A percentile compares a stretch with the other conserved stretches of the same genome.
These are phyloP conservation scores for Incurvaria masculella DNA, from an alignment of 2,888 invertebrate genomes.

Conservation along the genomic window DNA sequence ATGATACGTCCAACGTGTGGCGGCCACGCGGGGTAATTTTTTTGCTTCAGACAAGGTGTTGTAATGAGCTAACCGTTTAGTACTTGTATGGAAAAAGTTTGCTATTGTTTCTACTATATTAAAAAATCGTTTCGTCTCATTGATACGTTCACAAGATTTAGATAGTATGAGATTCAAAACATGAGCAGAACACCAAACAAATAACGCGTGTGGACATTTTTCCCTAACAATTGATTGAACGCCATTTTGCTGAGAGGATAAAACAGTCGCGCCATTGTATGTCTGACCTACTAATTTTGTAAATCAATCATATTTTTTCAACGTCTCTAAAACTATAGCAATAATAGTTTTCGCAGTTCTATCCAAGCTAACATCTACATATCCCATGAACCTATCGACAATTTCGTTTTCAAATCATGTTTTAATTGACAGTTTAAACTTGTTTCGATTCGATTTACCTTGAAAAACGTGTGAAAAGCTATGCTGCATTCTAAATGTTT, in stretches of 20 bases:
- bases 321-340: constrained; percentile 14
- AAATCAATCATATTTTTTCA: constrained; percentile 17
- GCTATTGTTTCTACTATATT: constrained; percentile 17
- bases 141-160: constrained; percentile 17
- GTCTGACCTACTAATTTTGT: constrained; percentile 23
- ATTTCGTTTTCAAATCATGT: no score
- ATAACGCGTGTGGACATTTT: constrained; percentile 16
- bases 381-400: constrained; percentile 22
- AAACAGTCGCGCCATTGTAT: constrained; percentile 23
- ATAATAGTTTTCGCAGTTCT: constrained; percentile 18
- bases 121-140: constrained; percentile 22
- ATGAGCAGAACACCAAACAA: constrained; percentile 19
- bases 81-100: constrained; percentile 21
- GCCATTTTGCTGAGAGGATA: constrained; percentile 19
- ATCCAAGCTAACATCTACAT: constrained; percentile 21
- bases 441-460: no score
- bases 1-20: constrained; percentile 8
- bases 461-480: no score
- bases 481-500: no score
- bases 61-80: constrained; percentile 15
- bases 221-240: constrained; percentile 21
- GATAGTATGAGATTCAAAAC: constrained; percentile 18
- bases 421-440: no score
- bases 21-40: constrained; percentile 1
- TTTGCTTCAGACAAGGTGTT: constrained; percentile 4